Evolutionary conservation across 2,797 vertebrate species (phyloP).

Genomic region (Pitangus sulphuratus): DNA sequence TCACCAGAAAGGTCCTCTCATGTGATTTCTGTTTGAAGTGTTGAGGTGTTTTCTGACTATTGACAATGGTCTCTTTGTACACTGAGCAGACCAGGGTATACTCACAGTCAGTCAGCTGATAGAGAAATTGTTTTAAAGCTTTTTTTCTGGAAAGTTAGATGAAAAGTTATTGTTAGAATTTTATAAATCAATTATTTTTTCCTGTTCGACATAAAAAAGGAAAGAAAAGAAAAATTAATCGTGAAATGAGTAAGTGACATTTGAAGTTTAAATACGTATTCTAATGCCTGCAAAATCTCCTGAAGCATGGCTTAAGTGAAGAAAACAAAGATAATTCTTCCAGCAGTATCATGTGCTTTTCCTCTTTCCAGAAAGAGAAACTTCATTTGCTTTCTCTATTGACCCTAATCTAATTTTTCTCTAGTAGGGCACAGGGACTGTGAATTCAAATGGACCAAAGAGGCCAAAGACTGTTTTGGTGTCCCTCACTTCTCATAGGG

Average conservation of each 20-base stretch:
- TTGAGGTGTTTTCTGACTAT: not conserved
- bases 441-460: not conserved
- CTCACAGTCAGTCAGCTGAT: slow-evolving; percentile 6
- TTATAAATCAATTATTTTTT: not conserved
- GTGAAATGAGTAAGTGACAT: not conserved
- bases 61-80: slow-evolving; percentile 5
- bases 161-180: not conserved
- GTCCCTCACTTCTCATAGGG: rapidly evolving
- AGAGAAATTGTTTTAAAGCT: not conserved
- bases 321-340: not conserved
- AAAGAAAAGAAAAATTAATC: not conserved
- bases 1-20: not conserved
- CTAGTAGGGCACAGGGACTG: not conserved
- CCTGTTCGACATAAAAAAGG: not conserved
- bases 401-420: not conserved
- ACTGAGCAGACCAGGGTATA: not conserved
- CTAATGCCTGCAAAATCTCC: rapidly evolving
- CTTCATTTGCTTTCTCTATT: not conserved
- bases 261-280: not conserved
- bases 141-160: not conserved
- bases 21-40: slow-evolving; percentile 15
- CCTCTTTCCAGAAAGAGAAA: not conserved
- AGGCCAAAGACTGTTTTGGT: not conserved
- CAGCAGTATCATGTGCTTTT: not conserved
- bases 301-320: not conserved